These are phyloP conservation scores for Callorhinus ursinus DNA, from an alignment of 2,113 vertebrate species.

Conservation along the genomic window DNA sequence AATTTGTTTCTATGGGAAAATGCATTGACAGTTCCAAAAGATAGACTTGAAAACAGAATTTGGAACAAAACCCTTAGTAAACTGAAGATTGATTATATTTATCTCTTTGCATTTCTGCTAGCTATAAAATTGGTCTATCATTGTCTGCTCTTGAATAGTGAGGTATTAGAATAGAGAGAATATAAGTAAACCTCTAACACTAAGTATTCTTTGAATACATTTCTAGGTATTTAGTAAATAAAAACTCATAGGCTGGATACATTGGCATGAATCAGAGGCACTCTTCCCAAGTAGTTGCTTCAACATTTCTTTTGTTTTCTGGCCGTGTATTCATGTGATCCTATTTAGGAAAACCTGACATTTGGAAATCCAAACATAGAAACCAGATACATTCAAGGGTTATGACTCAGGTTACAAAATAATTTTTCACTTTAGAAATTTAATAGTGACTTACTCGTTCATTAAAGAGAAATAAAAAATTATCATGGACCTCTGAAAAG, in stretches of 20 bases:
- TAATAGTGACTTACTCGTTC: conserved; percentile 64
- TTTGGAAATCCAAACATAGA: conserved; percentile 69
- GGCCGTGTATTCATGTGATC: neutral
- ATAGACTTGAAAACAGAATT: neutral
- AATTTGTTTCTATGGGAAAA: conserved; percentile 54
- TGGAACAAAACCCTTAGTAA: conserved; percentile 15
- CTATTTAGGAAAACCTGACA: conserved; percentile 64
- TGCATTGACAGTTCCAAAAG: neutral
- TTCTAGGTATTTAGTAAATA: conserved; percentile 45
- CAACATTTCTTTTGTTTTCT: conserved; percentile 68
- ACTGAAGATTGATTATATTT: neutral
- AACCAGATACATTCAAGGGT: conserved; percentile 54
- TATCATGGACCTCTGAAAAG: conserved; percentile 45
- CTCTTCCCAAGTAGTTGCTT: neutral
- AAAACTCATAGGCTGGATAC: neutral
- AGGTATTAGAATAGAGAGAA: neutral
- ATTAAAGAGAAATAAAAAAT: conserved; percentile 67
- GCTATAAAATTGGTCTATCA: neutral
- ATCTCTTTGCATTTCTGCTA: neutral
- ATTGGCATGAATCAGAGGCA: neutral
- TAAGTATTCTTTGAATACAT: conserved; percentile 8
- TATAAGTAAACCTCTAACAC: neutral
- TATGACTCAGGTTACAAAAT: conserved; percentile 68
- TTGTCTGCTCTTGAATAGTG: neutral
- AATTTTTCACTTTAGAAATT: conserved; percentile 63